These are phyloP conservation scores for Hydrozoanthus gracilis DNA, from an alignment of 92 coral and sea anemone genomes.

Conservation along the genomic window DNA sequence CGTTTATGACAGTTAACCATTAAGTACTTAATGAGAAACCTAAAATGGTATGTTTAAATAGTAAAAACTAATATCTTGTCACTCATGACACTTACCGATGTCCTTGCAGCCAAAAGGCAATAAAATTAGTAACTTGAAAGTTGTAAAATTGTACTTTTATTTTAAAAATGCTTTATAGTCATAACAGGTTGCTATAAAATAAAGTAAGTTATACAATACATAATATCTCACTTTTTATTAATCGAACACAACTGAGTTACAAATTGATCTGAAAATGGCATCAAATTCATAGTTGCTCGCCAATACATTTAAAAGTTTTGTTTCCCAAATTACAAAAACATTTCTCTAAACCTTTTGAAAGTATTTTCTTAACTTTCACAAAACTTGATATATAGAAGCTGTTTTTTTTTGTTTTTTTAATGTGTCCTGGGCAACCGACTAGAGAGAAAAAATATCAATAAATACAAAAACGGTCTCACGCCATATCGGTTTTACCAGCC, in stretches of 20 bases:
- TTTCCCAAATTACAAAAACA: no score
- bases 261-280: no score
- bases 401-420: background rate
- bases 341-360: background rate
- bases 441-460: constrained; percentile 3
- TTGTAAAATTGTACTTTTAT: background rate
- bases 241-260: no score
- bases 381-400: background rate
- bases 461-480: background rate
- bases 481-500: background rate
- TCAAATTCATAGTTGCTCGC: no score
- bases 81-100: background rate
- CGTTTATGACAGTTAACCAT: constrained; percentile 9
- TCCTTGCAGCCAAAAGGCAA: no score
- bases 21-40: constrained; percentile 32
- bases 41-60: constrained; percentile 30
- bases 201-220: no score
- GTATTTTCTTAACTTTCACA: background rate
- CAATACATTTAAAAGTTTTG: no score
- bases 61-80: background rate
- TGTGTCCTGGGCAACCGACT: constrained; percentile 35
- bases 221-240: no score
- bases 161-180: background rate
- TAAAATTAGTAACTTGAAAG: background rate
- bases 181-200: background rate